phyloP scores from a whole-genome alignment of 2,888 invertebrate species.

The Acronicta aceris region DNA sequence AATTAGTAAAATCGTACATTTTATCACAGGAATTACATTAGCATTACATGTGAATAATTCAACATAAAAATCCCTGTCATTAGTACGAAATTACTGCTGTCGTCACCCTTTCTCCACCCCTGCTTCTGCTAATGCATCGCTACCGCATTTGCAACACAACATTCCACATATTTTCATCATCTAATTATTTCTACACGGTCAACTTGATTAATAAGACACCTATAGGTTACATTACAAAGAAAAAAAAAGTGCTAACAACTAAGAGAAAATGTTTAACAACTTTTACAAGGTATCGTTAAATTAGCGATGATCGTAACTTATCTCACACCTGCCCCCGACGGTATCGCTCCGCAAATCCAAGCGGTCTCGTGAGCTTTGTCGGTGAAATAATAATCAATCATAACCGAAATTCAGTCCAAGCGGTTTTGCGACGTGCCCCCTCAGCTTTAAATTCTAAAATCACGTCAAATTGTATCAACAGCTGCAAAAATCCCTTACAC shows the following conservation, averaged over 20 bases:
- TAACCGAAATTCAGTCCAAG: conserved; percentile 5
- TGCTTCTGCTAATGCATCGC: conserved; percentile 41
- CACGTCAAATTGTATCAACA: conserved; percentile 32
- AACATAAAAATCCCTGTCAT: conserved; percentile 39
- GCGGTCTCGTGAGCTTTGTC: conserved; percentile 48
- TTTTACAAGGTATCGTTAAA: conserved; percentile 47
- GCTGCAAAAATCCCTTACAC: conserved; percentile 44
- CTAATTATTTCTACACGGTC: conserved; percentile 40
- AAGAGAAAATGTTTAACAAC: not conserved
- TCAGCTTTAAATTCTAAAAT: conserved; percentile 14
- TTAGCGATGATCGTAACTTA: conserved; percentile 50
- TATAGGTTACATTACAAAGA: conserved; percentile 9
- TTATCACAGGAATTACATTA: conserved; percentile 26
- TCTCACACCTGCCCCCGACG: conserved; percentile 59
- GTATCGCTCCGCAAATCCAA: conserved; percentile 50
- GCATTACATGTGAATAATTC: conserved; percentile 24
- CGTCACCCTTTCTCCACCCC: conserved; percentile 37
- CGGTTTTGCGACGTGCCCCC: conserved; percentile 25
- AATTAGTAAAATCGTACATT: conserved; percentile 13
- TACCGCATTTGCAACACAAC: conserved; percentile 28
- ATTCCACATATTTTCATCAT: conserved; percentile 39
- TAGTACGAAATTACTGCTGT: conserved; percentile 40
- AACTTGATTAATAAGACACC: conserved; percentile 35
- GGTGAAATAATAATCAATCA: conserved; percentile 52
- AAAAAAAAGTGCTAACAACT: no score